These are phyloP conservation scores for Phalera bucephala DNA, from an alignment of 2,888 invertebrate species.

Conservation along the genomic window DNA sequence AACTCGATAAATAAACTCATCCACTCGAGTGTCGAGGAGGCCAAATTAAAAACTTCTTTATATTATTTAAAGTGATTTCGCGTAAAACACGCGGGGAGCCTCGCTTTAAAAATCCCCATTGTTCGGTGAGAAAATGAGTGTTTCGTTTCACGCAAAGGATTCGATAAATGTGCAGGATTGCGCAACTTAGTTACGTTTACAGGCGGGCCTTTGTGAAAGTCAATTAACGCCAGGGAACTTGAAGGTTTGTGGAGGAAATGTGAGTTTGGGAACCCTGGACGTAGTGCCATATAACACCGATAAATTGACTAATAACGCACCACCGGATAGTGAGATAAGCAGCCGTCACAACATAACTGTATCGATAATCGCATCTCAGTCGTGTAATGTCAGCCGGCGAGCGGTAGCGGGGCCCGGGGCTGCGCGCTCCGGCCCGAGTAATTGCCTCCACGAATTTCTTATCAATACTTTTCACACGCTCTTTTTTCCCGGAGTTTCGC, in stretches of 20 bases:
- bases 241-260: conserved; percentile 39
- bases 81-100: conserved; percentile 34
- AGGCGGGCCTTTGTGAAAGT: conserved; percentile 52
- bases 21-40: conserved; percentile 34
- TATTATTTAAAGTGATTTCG: conserved; percentile 45
- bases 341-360: conserved; percentile 74
- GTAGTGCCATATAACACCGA: conserved; percentile 32
- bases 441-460: conserved; percentile 65
- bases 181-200: conserved; percentile 46
- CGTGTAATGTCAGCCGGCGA: conserved; percentile 59
- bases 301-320: conserved; percentile 60
- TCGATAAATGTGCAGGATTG: conserved; percentile 48
- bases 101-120: conserved; percentile 46
- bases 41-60: conserved; percentile 37
- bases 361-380: conserved; percentile 71
- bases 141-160: conserved; percentile 50
- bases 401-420: conserved; percentile 55
- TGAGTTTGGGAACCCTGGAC: conserved; percentile 46
- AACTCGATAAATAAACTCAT: conserved; percentile 61
- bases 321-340: conserved; percentile 59
- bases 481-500: conserved; percentile 44
- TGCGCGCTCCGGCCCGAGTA: conserved; percentile 46
- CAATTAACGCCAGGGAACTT: conserved; percentile 53
- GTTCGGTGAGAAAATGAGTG: conserved; percentile 49
- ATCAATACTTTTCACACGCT: conserved; percentile 70